phyloP scores from a whole-genome alignment of 2,888 invertebrate species.

The Phrixothrix hirtus region DNA sequence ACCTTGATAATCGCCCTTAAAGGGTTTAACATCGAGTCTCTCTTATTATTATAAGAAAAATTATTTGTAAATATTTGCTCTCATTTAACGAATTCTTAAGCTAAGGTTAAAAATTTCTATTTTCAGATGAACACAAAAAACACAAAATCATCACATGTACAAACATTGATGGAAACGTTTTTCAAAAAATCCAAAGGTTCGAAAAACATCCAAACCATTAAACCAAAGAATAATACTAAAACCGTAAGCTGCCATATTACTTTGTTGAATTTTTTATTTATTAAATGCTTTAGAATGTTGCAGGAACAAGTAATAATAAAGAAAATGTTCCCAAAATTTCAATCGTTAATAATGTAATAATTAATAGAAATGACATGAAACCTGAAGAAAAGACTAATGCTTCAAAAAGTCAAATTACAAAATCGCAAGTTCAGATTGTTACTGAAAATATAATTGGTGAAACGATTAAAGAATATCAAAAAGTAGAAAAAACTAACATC shows the following conservation, averaged over 20 bases:
- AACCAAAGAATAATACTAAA: background rate
- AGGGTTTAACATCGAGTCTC: too few species aligned
- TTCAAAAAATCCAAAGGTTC: conserved; percentile 24
- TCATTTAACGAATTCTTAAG: too few species aligned
- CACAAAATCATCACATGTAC: conserved; percentile 17
- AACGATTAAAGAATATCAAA: background rate
- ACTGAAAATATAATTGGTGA: background rate
- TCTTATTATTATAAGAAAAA: background rate
- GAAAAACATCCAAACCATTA: background rate
- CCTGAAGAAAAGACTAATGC: too few species aligned
- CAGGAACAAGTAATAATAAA: background rate
- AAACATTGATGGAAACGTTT: conserved; percentile 29
- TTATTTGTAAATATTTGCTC: background rate
- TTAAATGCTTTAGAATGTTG: background rate
- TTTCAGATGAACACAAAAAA: background rate
- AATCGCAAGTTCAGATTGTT: background rate
- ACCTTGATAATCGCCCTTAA: too few species aligned
- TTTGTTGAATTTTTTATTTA: background rate
- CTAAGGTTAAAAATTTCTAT: too few species aligned
- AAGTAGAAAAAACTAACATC: background rate
- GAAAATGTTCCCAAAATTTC: background rate
- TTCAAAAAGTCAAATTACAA: background rate
- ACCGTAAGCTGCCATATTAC: too few species aligned
- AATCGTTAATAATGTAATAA: background rate
- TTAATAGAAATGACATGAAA: too few species aligned